Conservation (phyloP, 2,888 invertebrate genomes). For the Ctenicera cuprea region DNA sequence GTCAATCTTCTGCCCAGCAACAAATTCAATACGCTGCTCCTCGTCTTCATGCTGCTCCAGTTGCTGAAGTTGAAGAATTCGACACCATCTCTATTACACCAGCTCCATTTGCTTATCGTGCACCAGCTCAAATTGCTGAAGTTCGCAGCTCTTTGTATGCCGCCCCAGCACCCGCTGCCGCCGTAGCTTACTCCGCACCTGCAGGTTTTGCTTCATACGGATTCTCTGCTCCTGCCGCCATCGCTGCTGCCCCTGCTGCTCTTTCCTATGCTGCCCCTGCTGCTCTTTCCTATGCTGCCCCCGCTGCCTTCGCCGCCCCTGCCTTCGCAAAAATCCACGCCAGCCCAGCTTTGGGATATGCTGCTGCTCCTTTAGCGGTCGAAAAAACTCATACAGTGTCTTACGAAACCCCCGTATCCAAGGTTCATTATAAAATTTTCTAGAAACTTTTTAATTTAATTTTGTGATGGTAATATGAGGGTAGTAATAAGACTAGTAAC, state of each 20-base stretch:
- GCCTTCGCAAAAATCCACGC: background rate
- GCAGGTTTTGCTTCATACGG: background rate
- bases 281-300: background rate
- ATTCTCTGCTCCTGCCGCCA: background rate
- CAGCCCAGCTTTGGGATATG: conserved; percentile 61
- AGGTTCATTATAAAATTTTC: conserved; percentile 11
- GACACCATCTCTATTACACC: conserved; percentile 10
- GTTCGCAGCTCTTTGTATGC: conserved; percentile 25
- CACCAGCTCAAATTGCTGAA: conserved; percentile 33
- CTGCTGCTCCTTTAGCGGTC: background rate
- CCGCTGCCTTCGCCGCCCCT: conserved; percentile 69
- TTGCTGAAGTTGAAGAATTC: conserved; percentile 8
- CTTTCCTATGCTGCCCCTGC: background rate
- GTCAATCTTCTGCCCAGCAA: background rate
- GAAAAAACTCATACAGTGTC: background rate
- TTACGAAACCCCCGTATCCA: background rate
- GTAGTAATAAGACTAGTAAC: conserved; percentile 18
- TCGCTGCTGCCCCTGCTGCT: background rate
- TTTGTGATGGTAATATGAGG: conserved; percentile 9
- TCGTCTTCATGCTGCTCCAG: background rate
- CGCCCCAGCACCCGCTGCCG: conserved; percentile 5
- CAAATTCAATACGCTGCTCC: background rate
- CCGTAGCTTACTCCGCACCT: no score
- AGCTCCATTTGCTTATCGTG: background rate
- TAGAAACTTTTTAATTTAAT: conserved; percentile 21